Base-by-base conservation (phyloP, 2,888 invertebrate genomes). In the Rhamphomyia laevipes region DNA sequence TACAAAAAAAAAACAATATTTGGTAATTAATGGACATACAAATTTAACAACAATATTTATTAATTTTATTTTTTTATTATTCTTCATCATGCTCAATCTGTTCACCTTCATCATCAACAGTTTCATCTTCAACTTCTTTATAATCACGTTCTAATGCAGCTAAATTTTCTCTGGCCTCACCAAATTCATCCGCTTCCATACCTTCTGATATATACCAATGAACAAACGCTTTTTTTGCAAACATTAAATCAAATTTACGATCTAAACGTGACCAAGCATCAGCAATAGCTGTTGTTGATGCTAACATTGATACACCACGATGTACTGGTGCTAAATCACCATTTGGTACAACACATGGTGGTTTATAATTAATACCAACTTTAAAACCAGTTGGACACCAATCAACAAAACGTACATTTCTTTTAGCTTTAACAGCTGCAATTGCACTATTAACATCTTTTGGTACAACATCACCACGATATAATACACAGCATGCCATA, bases 211-310 rank as follows among this genome's bases (percentile, higher is more conserved):
- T 75, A 63, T 73, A 87, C 93, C 93, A 93, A 70, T 93, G 92
- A 53, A 93, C 88, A 65, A 93, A 93, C 33, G 93, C 92, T 53
- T 88, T 75, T 73, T 92, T 92, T 56, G 86, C 82, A 72, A 84
- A 93, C 90, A 93, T 91, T 62, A 92, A 76, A 71, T 93, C 92
- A 66, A 93, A 91, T 72, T 93, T 93, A 70, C 84, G 84, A 73
- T 92, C 86, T 52, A 93, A 77, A 62, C 87, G 83, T 58, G 82
- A 82, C 87, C 88, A 90, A 43, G 88, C 88, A 61, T 86, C 82
- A 12, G 84, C 84, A 63, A 90, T 87, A 56, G 88, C 86, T 30
- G 88, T 91, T 5, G 89, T 91, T 72, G 91, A 91, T 62, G 77
- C 86, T 65, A 78, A 73, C 84, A 91, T 89, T 61, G 89, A 89